phyloP scores from a whole-genome alignment of 2,113 vertebrate species.

The Gymnorhina tibicen region DNA sequence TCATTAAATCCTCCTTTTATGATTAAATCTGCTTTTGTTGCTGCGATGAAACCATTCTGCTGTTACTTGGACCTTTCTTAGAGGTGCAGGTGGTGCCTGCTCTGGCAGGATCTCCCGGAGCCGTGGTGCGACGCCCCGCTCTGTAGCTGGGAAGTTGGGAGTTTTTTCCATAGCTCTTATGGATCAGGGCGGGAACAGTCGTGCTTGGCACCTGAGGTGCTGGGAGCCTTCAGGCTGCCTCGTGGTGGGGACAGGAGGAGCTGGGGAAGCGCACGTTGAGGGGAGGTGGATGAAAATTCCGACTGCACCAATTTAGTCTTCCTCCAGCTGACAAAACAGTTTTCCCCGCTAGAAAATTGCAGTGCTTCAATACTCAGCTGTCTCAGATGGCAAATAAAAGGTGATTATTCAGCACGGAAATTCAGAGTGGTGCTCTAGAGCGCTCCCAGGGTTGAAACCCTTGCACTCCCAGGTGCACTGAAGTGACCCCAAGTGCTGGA shows the following conservation, averaged over 20 bases:
- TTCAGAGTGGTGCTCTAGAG: neutral
- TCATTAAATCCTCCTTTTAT: neutral
- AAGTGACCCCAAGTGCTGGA: neutral
- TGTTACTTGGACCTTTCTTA: neutral
- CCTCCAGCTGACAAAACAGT: constrained; percentile 10
- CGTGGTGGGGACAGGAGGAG: neutral
- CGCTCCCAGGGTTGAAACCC: neutral
- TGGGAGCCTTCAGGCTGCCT: neutral
- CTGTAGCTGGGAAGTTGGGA: neutral
- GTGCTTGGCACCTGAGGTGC: neutral
- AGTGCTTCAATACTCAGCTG: neutral
- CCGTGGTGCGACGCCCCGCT: rapidly evolving
- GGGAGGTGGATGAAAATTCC: neutral
- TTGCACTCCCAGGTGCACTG: rapidly evolving
- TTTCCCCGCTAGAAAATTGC: neutral
- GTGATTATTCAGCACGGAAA: neutral
- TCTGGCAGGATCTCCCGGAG: neutral
- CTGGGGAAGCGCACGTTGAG: neutral
- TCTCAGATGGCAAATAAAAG: neutral
- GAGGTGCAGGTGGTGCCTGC: neutral
- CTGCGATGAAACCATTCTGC: neutral
- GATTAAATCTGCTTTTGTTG: neutral
- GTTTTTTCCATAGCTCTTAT: neutral
- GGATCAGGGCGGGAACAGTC: neutral
- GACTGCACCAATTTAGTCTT: neutral